Evolutionary conservation across 2,888 invertebrate species (phyloP).

Genomic region (Conchocele bisecta): DNA sequence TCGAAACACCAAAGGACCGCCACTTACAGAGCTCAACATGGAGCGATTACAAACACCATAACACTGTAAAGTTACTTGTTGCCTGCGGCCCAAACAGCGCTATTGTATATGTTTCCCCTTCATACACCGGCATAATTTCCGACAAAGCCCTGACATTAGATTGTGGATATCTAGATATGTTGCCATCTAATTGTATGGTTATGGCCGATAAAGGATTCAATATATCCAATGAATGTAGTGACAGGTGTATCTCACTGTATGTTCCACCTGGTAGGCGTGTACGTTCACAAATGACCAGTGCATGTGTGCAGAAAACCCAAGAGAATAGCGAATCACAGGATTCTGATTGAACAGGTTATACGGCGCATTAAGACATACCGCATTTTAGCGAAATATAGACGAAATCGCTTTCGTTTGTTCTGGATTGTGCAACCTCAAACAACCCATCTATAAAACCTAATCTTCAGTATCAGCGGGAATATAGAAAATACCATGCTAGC

Average conservation of each 20-base stretch:
- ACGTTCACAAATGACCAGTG: slow-evolving; percentile 42
- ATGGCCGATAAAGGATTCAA: slow-evolving; percentile 62
- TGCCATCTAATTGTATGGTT: slow-evolving; percentile 40
- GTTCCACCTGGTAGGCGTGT: slow-evolving; percentile 52
- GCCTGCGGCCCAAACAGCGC: slow-evolving; percentile 50
- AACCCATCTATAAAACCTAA: no score
- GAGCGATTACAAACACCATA: slow-evolving; percentile 63
- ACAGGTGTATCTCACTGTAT: slow-evolving; percentile 19
- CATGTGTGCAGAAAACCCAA: slow-evolving; percentile 51
- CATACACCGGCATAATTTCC: slow-evolving; percentile 49
- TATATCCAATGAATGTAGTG: slow-evolving; percentile 40
- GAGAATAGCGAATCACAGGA: slow-evolving; percentile 55
- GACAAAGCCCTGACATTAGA: slow-evolving; percentile 50
- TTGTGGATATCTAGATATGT: slow-evolving; percentile 44
- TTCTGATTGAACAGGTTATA: slow-evolving; percentile 59
- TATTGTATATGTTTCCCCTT: slow-evolving; percentile 40
- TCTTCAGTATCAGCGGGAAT: no score
- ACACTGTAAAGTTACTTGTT: slow-evolving; percentile 57
- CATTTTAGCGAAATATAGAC: slow-evolving; percentile 52
- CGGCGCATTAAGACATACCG: slow-evolving; percentile 54
- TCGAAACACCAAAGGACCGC: slow-evolving; percentile 50
- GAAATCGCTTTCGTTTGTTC: slow-evolving; percentile 52
- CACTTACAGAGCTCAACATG: slow-evolving; percentile 45
- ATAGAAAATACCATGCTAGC: no score
- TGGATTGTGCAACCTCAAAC: slow-evolving; percentile 43